These are phyloP conservation scores for Lepidochitona cinerea DNA, from an alignment of 2,888 invertebrate genomes.

Conservation along the genomic window DNA sequence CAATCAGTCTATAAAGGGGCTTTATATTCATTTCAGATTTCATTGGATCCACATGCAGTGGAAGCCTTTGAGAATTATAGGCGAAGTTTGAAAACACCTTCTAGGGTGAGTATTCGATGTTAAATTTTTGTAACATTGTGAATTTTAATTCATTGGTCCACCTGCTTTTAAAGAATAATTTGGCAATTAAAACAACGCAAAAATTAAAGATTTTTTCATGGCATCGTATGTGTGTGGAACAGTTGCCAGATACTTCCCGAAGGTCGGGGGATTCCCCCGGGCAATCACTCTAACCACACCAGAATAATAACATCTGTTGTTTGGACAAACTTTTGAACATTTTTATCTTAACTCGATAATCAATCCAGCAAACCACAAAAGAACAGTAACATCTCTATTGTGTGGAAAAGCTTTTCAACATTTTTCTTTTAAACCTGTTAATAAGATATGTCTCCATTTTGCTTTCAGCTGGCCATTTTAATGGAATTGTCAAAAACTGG, in stretches of 20 bases:
- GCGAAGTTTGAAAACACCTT: constrained; percentile 61
- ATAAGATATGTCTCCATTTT: neutral
- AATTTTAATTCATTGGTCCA: too few species aligned
- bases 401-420: neutral
- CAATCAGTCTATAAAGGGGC: too few species aligned
- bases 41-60: constrained; percentile 58
- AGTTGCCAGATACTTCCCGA: too few species aligned
- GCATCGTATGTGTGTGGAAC: too few species aligned
- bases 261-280: too few species aligned
- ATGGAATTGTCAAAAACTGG: constrained; percentile 54
- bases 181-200: too few species aligned
- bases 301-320: too few species aligned
- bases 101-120: constrained; percentile 51
- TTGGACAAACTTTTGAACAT: neutral
- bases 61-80: constrained; percentile 60
- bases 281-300: too few species aligned
- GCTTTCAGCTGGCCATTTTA: constrained; percentile 60
- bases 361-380: neutral
- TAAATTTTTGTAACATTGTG: too few species aligned
- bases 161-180: too few species aligned
- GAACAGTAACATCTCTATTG: neutral
- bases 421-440: neutral
- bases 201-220: too few species aligned
- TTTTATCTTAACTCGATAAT: neutral
- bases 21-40: constrained; percentile 38